Percentiles rank a stretch among this genome's conserved stretches.
These are phyloP conservation scores for Orthonychiurus folsomi DNA, from an alignment of 2,888 invertebrate genomes.

Conservation along the genomic window DNA sequence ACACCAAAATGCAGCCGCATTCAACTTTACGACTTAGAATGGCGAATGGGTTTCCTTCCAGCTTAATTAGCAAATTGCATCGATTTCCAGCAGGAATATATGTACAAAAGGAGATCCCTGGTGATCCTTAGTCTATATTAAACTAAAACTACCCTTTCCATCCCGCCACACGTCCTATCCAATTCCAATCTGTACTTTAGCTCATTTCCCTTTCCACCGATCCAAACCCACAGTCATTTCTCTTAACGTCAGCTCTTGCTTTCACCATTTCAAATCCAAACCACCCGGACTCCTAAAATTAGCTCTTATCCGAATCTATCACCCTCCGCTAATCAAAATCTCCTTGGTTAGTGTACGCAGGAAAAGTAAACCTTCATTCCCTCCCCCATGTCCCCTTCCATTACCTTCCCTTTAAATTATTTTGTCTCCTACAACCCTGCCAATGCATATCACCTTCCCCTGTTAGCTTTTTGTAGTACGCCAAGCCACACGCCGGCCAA, in stretches of 20 bases:
- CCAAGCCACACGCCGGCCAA: too few relatives aligned
- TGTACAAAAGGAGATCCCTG: too few relatives aligned
- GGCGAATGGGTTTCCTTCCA: neutral
- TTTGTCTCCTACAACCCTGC: too few relatives aligned
- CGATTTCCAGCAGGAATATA: neutral
- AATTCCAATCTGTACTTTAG: neutral
- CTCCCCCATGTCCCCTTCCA: too few relatives aligned
- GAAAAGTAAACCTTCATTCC: too few relatives aligned
- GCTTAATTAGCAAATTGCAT: neutral
- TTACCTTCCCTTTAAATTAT: too few relatives aligned
- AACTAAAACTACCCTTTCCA: neutral
- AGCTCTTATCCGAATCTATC: neutral
- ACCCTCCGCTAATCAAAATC: neutral
- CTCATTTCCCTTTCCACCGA: neutral
- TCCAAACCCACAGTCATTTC: neutral
- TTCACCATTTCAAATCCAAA: too few relatives aligned
- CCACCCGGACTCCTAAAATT: neutral
- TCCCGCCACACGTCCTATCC: neutral
- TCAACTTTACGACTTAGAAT: too few relatives aligned
- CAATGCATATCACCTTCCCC: too few relatives aligned
- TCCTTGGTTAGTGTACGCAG: neutral
- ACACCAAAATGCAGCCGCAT: neutral
- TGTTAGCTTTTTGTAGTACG: too few relatives aligned
- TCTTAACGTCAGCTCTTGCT: neutral
- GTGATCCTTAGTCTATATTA: too few relatives aligned